Evolutionary conservation across 23 tunicate genomes (phyloP), one percentile per base, ranked within the genome.

Genomic region (Diplosoma virens): DNA sequence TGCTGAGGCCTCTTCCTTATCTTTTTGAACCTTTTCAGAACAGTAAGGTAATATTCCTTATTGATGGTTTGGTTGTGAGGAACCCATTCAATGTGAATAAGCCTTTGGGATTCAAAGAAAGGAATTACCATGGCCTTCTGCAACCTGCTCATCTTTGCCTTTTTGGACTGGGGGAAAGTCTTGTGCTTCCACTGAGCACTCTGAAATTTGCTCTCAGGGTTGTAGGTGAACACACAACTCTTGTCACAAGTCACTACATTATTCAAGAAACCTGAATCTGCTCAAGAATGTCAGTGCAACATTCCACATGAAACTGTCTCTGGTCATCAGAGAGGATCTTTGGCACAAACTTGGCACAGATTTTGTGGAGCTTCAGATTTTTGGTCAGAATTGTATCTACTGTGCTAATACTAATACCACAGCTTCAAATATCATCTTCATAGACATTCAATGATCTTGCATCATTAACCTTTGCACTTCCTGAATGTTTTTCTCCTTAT

Each of bases 171-270:
- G n/a, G 35, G 61, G 61, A 35, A 61, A 29, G 35, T 61, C 9
- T 35, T 22, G 35, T 61, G 69, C 69, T 61, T 61, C 69, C 69
- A 61, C 69, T 61, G 69, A 61, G 69, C 69, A 61, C 69, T 61
- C n/a, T 61, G 35, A 61, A 5, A 35, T 29, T 61, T 61, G 63
- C 69, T 29, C 69, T 61, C 69, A 61, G 9, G 69, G 69, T 61
- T n/a, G 35, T 61, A 61, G 69, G 69, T 61, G 69, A 61, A 61
- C 69, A 61, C 35, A 34, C 69, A 61, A 61, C 69, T 61, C 35
- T 61, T 22, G 21, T 61, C 69, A 61, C 21, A 61, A 61, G 35
- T 29, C 35, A 61, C 69, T 61, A 61, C n/a, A 35, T 61, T 61
- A 61, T 61, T 61, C 69, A 61, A n/a, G 34, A 61, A 61, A 61